A percentile compares a stretch with the other conserved stretches of the same genome.
phyloP scores from a whole-genome alignment of 2,797 vertebrate species.

The Chloroceryle amazona region DNA sequence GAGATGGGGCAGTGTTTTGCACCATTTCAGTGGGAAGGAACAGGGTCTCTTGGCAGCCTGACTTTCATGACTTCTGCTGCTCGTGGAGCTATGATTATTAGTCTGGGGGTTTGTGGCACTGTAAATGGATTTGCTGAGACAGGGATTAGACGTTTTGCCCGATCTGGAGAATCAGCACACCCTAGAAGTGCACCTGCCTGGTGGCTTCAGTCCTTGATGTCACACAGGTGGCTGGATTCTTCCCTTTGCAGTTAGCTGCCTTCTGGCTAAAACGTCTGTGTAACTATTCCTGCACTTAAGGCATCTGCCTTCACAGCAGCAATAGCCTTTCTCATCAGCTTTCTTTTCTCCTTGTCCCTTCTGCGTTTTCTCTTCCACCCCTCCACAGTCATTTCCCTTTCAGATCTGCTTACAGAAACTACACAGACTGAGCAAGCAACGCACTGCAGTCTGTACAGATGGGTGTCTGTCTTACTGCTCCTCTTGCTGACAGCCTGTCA shows the following conservation, averaged over 20 bases:
- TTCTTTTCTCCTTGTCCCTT: neutral
- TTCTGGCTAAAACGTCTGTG: neutral
- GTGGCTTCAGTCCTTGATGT: neutral
- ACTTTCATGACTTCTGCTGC: neutral
- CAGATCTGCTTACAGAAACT: neutral
- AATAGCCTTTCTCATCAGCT: neutral
- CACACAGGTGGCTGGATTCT: neutral
- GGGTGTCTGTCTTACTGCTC: constrained; percentile 3
- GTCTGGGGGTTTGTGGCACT: neutral
- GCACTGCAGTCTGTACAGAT: neutral
- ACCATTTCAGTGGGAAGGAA: neutral
- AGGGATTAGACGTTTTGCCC: neutral
- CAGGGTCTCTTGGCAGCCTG: neutral
- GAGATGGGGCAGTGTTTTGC: neutral
- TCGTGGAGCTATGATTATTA: neutral
- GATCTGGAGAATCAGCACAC: neutral
- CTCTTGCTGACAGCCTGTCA: neutral
- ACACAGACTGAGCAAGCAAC: neutral
- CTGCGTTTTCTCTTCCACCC: neutral
- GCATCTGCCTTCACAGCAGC: neutral
- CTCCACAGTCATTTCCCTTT: neutral
- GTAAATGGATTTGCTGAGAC: neutral
- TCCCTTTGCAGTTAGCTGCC: neutral
- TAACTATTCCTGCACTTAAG: neutral
- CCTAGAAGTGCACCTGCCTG: neutral